These are phyloP conservation scores for Toxotes chatareus DNA, from an alignment of 2,113 vertebrate genomes.

Conservation along the genomic window DNA sequence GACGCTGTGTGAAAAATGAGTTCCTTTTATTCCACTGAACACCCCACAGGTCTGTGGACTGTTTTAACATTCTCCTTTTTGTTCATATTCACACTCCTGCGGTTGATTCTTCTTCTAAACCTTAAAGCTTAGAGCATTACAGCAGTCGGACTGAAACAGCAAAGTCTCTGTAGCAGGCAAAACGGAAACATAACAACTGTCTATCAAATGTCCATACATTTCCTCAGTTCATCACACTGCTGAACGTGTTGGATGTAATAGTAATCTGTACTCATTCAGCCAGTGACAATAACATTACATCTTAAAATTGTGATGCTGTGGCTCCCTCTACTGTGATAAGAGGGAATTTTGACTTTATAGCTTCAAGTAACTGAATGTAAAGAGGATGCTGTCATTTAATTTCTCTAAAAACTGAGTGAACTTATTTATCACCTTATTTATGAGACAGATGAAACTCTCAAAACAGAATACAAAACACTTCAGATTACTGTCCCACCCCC, in stretches of 20 bases:
- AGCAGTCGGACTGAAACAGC: background rate
- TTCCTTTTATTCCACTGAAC: slow-evolving; percentile 35
- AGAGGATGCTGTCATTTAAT: no score
- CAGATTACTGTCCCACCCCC: no score
- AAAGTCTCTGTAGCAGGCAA: background rate
- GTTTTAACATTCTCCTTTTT: slow-evolving; percentile 21
- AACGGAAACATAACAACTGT: background rate
- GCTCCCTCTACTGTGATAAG: slow-evolving; percentile 44
- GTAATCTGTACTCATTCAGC: background rate
- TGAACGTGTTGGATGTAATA: background rate
- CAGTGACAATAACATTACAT: background rate
- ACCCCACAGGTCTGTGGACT: slow-evolving; percentile 12
- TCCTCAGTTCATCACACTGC: background rate
- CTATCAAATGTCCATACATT: background rate
- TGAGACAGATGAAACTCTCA: no score
- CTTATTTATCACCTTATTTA: no score
- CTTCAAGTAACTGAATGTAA: background rate
- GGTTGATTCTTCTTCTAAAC: background rate
- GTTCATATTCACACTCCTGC: background rate
- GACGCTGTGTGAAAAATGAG: slow-evolving; percentile 44
- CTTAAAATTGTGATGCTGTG: slow-evolving; percentile 4
- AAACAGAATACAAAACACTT: no score
- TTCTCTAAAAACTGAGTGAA: background rate
- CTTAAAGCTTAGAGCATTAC: background rate
- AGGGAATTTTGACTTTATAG: background rate